Evolutionary conservation across 2,113 vertebrate species (phyloP).

Genomic region (Misgurnus anguillicaudatus): DNA sequence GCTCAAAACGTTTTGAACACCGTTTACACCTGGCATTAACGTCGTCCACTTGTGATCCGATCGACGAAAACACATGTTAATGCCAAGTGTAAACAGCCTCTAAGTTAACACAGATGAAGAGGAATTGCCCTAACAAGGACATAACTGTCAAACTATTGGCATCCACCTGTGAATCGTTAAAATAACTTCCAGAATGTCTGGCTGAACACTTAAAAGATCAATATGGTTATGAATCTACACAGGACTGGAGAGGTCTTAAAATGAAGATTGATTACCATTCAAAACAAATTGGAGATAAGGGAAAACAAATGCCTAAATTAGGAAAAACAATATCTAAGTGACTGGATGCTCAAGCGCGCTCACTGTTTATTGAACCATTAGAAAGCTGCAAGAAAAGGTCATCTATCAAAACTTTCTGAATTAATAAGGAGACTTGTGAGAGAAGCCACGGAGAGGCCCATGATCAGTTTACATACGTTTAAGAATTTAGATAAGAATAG

Average conservation of each 20-base stretch:
- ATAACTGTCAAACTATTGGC: conserved; percentile 20
- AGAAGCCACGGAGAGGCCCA: not conserved
- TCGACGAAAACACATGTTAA: too few relatives aligned
- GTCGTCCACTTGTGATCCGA: too few relatives aligned
- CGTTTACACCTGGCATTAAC: too few relatives aligned
- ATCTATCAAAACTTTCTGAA: conserved; percentile 27
- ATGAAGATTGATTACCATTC: not conserved
- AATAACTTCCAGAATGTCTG: not conserved
- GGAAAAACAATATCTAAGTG: not conserved
- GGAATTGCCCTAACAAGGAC: conserved; percentile 20
- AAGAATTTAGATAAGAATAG: not conserved
- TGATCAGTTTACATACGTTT: too few relatives aligned
- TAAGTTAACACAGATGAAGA: not conserved
- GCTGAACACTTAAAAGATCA: not conserved
- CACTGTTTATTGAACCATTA: not conserved
- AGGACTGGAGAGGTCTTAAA: not conserved
- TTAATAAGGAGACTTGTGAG: conserved; percentile 3
- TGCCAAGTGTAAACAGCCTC: too few relatives aligned
- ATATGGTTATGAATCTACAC: not conserved
- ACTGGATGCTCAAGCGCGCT: not conserved
- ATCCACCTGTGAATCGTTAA: conserved; percentile 1
- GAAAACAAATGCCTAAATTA: conserved; percentile 8
- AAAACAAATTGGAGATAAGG: not conserved
- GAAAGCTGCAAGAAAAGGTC: not conserved
- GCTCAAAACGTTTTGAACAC: too few relatives aligned